phyloP scores from a whole-genome alignment of 2,113 vertebrate species.

The Bujurquina vittata region DNA sequence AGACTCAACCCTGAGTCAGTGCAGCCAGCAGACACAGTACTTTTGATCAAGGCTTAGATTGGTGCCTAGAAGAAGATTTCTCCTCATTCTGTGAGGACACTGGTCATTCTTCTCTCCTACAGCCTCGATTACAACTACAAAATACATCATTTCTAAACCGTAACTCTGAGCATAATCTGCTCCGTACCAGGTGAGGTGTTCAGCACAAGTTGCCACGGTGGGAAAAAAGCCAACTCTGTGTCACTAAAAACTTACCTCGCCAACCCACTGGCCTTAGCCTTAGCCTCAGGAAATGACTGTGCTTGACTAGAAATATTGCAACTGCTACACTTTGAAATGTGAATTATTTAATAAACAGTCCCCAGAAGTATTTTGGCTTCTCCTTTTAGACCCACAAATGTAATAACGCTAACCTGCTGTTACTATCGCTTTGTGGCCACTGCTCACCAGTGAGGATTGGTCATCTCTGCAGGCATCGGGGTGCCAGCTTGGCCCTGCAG shows the following conservation, averaged over 20 bases:
- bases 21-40: background rate
- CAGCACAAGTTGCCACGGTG: too few species aligned
- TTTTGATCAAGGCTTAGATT: background rate
- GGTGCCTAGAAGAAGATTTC: background rate
- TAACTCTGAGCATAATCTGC: too few species aligned
- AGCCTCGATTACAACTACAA: too few species aligned
- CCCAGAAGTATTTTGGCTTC: background rate
- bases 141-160: too few species aligned
- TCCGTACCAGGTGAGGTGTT: too few species aligned
- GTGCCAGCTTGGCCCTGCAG: slow-evolving; percentile 54
- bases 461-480: slow-evolving; percentile 29
- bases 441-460: slow-evolving; percentile 11
- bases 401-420: background rate
- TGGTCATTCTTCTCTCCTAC: too few species aligned
- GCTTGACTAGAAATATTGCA: too few species aligned
- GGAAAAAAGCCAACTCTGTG: too few species aligned
- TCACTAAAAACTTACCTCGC: too few species aligned
- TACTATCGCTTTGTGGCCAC: slow-evolving; percentile 40
- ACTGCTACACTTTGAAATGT: background rate
- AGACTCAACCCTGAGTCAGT: background rate
- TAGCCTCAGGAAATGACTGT: too few species aligned
- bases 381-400: background rate
- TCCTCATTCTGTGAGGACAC: background rate
- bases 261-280: too few species aligned
- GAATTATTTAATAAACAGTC: background rate